phyloP scores from a whole-genome alignment of 2,797 vertebrate genomes.

The Nannoperca australis region DNA sequence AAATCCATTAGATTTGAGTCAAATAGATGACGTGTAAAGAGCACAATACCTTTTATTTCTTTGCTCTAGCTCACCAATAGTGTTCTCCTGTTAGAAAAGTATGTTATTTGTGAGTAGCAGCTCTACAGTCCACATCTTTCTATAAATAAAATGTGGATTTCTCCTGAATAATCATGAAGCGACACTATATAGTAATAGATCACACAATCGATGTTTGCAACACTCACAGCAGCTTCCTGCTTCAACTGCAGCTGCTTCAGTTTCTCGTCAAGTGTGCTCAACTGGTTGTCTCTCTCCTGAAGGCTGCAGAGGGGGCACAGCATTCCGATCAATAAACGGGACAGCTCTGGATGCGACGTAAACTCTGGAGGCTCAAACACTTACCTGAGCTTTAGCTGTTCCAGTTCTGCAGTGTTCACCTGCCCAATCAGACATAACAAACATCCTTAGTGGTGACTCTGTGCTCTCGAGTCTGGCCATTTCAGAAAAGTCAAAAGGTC shows the following conservation, averaged over 20 bases:
- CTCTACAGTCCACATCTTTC: not conserved
- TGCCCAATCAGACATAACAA: constrained; percentile 69
- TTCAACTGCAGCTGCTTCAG: constrained; percentile 75
- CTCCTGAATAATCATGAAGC: not conserved
- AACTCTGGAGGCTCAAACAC: constrained; percentile 12
- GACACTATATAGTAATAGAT: constrained; percentile 15
- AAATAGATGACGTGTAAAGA: not conserved
- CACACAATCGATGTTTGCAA: constrained; percentile 13
- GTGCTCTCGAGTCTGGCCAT: not conserved
- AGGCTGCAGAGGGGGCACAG: constrained; percentile 56
- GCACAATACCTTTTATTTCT: constrained; percentile 67
- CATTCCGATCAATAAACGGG: constrained; percentile 14
- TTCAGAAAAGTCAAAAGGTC: not conserved
- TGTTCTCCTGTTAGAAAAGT: constrained; percentile 65
- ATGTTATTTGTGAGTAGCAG: constrained; percentile 33
- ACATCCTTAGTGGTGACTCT: not conserved
- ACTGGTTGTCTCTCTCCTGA: constrained; percentile 74
- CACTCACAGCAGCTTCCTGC: constrained; percentile 71
- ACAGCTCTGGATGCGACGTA: not conserved
- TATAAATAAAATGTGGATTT: not conserved
- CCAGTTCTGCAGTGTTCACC: constrained; percentile 81
- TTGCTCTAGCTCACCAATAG: constrained; percentile 64
- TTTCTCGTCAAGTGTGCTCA: constrained; percentile 70
- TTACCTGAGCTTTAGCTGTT: constrained; percentile 88
- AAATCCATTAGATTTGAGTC: not conserved